Percentiles rank a stretch among this genome's conserved stretches.
Evolutionary conservation across 2,113 vertebrate species (phyloP).

Genomic region (Xerus inauris): DNA sequence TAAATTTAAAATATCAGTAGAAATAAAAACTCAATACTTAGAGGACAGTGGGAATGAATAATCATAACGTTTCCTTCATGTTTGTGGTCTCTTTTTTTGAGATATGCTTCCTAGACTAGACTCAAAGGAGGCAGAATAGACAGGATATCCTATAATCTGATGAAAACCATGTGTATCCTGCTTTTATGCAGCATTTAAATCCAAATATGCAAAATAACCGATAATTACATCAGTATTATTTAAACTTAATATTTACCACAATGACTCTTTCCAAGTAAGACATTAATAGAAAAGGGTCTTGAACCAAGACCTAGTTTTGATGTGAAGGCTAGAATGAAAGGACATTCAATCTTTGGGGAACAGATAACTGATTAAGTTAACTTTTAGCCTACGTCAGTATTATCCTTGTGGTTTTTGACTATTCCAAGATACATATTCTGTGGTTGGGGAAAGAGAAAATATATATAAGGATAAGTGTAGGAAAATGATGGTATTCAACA

Average conservation of each 20-base stretch:
- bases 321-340: not conserved
- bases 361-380: not conserved
- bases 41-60: not conserved
- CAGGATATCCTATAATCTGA: not conserved
- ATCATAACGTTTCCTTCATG: not conserved
- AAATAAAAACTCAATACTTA: not conserved
- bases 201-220: not conserved
- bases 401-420: not conserved
- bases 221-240: not conserved
- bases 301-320: not conserved
- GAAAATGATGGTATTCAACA: not conserved
- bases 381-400: not conserved
- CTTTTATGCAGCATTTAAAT: not conserved
- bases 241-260: not conserved
- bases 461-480: not conserved
- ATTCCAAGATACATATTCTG: not conserved
- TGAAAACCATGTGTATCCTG: not conserved
- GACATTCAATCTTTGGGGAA: not conserved
- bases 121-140: not conserved
- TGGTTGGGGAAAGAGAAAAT: not conserved
- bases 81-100: not conserved
- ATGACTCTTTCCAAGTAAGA: not conserved
- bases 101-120: not conserved
- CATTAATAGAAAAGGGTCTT: not conserved
- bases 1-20: not conserved